Evolutionary conservation across 2,797 vertebrate genomes (phyloP).

Genomic region (Leptatherina wallacei): DNA sequence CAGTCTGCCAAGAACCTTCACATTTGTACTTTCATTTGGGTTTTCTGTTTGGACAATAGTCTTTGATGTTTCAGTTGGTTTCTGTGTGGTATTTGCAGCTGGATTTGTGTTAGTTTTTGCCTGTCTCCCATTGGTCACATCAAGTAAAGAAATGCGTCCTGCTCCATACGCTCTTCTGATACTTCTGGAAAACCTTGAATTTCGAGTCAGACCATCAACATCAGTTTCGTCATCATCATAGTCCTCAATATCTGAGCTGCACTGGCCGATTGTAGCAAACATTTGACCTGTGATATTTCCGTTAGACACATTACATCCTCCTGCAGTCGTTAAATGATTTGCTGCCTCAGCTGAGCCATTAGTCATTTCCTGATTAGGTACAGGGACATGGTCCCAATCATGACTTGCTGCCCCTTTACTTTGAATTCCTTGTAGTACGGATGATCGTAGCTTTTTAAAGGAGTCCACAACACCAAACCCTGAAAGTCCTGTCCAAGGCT

Average conservation of each 20-base stretch:
- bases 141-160: constrained; percentile 89
- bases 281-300: constrained; percentile 52
- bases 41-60: constrained; percentile 59
- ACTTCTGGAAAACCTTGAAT: constrained; percentile 90
- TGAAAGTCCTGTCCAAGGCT: constrained; percentile 88
- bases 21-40: constrained; percentile 47
- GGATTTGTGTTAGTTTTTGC: constrained; percentile 38
- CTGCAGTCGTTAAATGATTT: constrained; percentile 44
- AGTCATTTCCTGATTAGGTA: constrained; percentile 44
- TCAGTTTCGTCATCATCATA: constrained; percentile 82
- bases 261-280: constrained; percentile 39
- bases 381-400: constrained; percentile 52
- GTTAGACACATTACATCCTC: constrained; percentile 52
- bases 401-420: constrained; percentile 76
- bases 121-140: constrained; percentile 65
- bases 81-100: constrained; percentile 39
- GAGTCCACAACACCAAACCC: constrained; percentile 93
- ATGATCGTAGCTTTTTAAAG: constrained; percentile 94
- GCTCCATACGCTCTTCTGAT: constrained; percentile 91
- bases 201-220: constrained; percentile 86
- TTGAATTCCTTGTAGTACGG: constrained; percentile 93
- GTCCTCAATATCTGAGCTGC: constrained; percentile 67
- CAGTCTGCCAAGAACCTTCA: constrained; percentile 81
- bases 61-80: constrained; percentile 41
- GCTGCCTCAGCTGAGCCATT: constrained; percentile 47